Evolutionary conservation across 2,113 vertebrate genomes (phyloP).

Genomic region (Cynopterus brachyotis): DNA sequence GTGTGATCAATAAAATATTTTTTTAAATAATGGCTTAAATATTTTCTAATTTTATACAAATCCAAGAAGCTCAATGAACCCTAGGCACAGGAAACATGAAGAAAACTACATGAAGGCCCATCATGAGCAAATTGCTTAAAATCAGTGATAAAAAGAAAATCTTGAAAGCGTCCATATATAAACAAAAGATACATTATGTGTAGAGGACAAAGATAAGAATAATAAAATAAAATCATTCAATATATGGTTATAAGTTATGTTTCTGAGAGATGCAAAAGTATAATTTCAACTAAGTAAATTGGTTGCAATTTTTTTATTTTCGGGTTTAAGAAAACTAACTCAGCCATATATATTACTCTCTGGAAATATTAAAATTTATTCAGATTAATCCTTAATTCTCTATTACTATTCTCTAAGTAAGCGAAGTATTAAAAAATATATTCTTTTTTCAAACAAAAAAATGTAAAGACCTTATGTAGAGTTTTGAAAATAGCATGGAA

Average conservation of each 20-base stretch:
- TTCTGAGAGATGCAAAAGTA: neutral
- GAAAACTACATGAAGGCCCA: neutral
- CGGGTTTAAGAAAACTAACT: neutral
- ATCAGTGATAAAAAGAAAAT: neutral
- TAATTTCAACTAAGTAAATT: neutral
- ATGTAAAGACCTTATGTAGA: neutral
- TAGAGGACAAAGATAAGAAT: neutral
- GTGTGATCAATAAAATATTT: neutral
- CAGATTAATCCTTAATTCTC: neutral
- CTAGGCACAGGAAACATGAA: neutral
- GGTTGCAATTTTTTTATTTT: neutral
- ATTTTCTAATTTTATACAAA: neutral
- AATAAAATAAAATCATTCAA: conserved; percentile 5
- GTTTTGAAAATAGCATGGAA: neutral
- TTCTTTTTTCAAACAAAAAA: conserved; percentile 15
- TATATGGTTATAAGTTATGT: neutral
- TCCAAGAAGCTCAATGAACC: neutral
- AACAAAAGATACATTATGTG: neutral
- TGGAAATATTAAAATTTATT: conserved; percentile 35
- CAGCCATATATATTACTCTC: neutral
- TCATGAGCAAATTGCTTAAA: neutral
- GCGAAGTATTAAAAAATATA: neutral
- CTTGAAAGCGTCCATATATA: neutral
- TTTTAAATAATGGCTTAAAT: neutral
- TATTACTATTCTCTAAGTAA: neutral